Percentiles rank a stretch among this genome's conserved stretches.
Evolutionary conservation across 2,113 vertebrate species (phyloP).

Genomic region (Crotalus horridus): DNA sequence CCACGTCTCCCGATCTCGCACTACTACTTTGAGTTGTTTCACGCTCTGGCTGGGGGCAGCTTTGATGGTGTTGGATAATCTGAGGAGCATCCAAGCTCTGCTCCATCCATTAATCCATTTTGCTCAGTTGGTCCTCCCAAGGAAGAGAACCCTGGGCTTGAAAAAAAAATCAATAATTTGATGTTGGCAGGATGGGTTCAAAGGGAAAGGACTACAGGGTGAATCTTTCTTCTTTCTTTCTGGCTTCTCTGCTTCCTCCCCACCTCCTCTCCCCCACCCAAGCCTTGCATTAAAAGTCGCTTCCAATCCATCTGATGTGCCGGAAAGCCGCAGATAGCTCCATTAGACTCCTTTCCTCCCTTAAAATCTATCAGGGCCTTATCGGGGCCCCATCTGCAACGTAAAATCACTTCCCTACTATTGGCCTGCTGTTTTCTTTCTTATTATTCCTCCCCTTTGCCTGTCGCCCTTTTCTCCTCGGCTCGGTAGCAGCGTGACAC

Average conservation of each 20-base stretch:
- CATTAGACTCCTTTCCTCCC: constrained; percentile 47
- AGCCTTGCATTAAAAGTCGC: neutral
- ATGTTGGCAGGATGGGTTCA: neutral
- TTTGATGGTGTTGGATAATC: too few relatives aligned
- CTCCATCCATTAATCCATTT: neutral
- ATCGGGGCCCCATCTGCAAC: constrained; percentile 59
- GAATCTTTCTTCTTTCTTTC: neutral
- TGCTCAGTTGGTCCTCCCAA: neutral
- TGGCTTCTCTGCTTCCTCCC: fast-evolving
- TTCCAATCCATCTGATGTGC: constrained; percentile 50
- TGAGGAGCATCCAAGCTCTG: too few relatives aligned
- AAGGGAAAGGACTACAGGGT: neutral
- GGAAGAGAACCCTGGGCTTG: neutral
- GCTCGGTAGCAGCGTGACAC: neutral
- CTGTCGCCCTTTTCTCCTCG: neutral
- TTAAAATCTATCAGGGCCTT: constrained; percentile 58
- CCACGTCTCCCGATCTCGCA: too few relatives aligned
- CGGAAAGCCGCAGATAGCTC: constrained; percentile 32
- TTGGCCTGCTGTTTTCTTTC: constrained; percentile 48
- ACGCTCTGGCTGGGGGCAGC: too few relatives aligned
- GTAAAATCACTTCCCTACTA: constrained; percentile 62
- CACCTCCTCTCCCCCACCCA: neutral
- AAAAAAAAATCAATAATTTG: neutral
- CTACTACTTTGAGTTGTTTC: too few relatives aligned
- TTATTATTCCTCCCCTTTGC: constrained; percentile 45